Evolutionary conservation across 2,888 invertebrate genomes (phyloP), one percentile per base, ranked within the genome.

Genomic region (Polymixis lichenea): DNA sequence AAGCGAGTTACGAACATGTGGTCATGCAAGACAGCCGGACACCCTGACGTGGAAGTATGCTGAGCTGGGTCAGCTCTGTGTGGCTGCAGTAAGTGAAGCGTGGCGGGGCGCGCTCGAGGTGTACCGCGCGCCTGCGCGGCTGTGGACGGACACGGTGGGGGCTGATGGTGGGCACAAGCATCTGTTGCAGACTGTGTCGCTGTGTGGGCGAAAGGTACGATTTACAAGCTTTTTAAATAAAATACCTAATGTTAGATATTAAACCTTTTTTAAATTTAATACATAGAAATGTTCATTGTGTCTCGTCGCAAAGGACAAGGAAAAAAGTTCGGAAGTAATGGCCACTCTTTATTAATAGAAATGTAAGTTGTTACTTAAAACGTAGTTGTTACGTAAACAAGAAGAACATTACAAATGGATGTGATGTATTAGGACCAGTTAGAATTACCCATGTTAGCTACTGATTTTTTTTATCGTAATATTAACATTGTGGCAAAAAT

Each of bases 121-220:
- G 6, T 96, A 96, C 72, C 91, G 92, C 65, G 96, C 96, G 0
- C 96, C 96, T 0, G 92, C 93, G 2, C 93, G 93, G 62, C 87
- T 96, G n/a, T 96, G 96, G 96, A 91, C 92, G 0, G 98, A 98
- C 88, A 94, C 98, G 1, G 95, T 98, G 0, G 93, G 97, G 38
- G 96, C 96, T 32, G 95, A 97, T 78, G 96, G 97, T 62, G 97
- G 97, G 2, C 95, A 95, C 65, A 95, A 96, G 38, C 97, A 97
- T 89, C 92, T 97, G 61, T 88, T 97, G 75, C 97, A 98, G 89
- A 97, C 97, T 0, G 97, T 97, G 22, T 97, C 97, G 0, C 94
- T 98, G 43, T 98, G 98, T 89, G 98, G 98, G 3, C 95, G 98
- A 82, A 98, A 98, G 95, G 96, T 80, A 71, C 13, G 25, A 8